phyloP scores from a whole-genome alignment of 2,888 invertebrate species.

The Cantharis lateralis region DNA sequence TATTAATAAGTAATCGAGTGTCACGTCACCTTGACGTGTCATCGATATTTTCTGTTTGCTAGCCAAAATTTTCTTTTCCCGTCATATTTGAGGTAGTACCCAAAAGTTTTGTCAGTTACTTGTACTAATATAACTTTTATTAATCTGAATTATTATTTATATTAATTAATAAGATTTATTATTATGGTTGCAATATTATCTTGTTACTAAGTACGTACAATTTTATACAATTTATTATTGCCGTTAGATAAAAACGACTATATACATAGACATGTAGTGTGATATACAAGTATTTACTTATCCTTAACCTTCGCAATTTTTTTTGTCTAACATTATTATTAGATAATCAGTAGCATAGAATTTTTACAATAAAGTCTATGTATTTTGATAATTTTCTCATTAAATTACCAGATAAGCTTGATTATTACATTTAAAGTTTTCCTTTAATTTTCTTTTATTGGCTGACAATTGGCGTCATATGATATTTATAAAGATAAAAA shows the following conservation, averaged over 20 bases:
- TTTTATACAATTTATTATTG: not conserved
- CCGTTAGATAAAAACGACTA: not conserved
- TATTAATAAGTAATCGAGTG: not conserved
- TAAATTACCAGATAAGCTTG: not conserved
- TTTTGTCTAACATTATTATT: not conserved
- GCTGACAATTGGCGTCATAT: not conserved
- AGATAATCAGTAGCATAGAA: not conserved
- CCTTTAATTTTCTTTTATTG: not conserved
- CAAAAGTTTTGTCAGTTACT: no score
- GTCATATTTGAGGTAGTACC: no score
- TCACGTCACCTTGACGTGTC: not conserved
- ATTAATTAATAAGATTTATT: not conserved
- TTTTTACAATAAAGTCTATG: not conserved
- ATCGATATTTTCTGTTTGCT: not conserved
- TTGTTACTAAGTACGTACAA: conserved; percentile 3
- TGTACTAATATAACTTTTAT: no score
- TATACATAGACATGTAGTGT: no score
- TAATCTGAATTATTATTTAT: no score
- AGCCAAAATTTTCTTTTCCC: no score
- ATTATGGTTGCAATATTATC: not conserved
- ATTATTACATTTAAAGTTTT: not conserved
- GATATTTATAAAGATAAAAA: not conserved
- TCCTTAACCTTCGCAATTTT: not conserved
- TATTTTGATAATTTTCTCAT: not conserved
- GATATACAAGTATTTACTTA: not conserved